Evolutionary conservation across 1,140 invertebrate species (phyloP).

Genomic region (Lanistes nyassanus): DNA sequence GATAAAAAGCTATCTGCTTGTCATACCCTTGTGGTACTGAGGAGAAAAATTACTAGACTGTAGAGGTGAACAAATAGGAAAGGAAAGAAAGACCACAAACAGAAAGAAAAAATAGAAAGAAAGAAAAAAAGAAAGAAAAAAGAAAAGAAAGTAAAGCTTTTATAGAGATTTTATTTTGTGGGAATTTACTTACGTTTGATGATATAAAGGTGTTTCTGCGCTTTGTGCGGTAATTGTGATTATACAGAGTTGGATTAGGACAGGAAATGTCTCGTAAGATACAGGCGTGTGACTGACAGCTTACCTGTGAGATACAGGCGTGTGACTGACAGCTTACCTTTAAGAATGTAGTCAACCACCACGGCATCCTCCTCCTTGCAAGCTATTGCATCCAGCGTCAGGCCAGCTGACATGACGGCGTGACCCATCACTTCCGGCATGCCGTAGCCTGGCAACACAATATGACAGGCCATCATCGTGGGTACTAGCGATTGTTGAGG

Average conservation of each 20-base stretch:
- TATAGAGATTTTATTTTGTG: too few species aligned
- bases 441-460: constrained; percentile 31
- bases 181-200: too few species aligned
- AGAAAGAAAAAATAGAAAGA: background rate
- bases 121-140: background rate
- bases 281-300: background rate
- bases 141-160: background rate
- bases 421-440: constrained; percentile 58
- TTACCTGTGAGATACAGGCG: too few species aligned
- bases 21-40: too few species aligned
- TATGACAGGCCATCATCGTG: background rate
- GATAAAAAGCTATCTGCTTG: too few species aligned
- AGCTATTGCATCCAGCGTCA: constrained; percentile 63
- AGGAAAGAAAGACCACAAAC: background rate
- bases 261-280: background rate
- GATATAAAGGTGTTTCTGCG: background rate
- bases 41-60: too few species aligned
- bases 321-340: constrained; percentile 15
- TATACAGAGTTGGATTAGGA: background rate
- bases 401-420: constrained; percentile 48
- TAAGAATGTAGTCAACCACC: constrained; percentile 61
- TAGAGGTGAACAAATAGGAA: background rate
- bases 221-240: background rate
- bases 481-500: too few species aligned
- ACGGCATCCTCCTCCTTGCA: constrained; percentile 62